These are phyloP conservation scores for Eupeodes corollae DNA, from an alignment of 1,140 invertebrate genomes.

Conservation along the genomic window DNA sequence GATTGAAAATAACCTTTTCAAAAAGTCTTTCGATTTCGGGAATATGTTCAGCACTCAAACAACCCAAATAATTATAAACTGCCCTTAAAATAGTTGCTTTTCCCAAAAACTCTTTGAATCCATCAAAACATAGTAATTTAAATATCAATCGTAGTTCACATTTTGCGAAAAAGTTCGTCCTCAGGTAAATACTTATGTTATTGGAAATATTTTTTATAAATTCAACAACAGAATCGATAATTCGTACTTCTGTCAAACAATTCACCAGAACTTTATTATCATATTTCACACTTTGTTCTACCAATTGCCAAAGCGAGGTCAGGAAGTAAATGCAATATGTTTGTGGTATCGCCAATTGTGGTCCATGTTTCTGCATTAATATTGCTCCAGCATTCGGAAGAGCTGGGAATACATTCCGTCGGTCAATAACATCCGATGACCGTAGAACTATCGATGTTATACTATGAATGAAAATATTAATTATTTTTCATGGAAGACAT, in stretches of 20 bases:
- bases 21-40: conserved; percentile 27
- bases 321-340: conserved; percentile 27
- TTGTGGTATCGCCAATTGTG: conserved; percentile 26
- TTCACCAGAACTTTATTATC: conserved; percentile 11
- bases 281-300: conserved; percentile 12
- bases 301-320: conserved; percentile 20
- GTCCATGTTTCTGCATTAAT: conserved; percentile 20
- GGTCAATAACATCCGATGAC: conserved; percentile 11
- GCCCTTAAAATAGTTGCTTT: conserved; percentile 20
- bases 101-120: conserved; percentile 18
- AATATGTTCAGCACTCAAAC: conserved; percentile 20
- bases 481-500: background rate
- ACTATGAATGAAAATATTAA: conserved; percentile 11
- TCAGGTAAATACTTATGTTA: conserved; percentile 18
- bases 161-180: conserved; percentile 29
- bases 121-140: conserved; percentile 21
- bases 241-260: conserved; percentile 15
- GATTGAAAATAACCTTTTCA: conserved; percentile 25
- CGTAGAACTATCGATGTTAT: conserved; percentile 23
- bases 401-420: conserved; percentile 21
- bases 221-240: conserved; percentile 19
- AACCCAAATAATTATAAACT: conserved; percentile 27
- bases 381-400: conserved; percentile 31
- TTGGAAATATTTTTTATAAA: conserved; percentile 16
- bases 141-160: conserved; percentile 26